Conservation (phyloP, 92 coral and sea anemone genomes). For the Pocillopora meandrina region DNA sequence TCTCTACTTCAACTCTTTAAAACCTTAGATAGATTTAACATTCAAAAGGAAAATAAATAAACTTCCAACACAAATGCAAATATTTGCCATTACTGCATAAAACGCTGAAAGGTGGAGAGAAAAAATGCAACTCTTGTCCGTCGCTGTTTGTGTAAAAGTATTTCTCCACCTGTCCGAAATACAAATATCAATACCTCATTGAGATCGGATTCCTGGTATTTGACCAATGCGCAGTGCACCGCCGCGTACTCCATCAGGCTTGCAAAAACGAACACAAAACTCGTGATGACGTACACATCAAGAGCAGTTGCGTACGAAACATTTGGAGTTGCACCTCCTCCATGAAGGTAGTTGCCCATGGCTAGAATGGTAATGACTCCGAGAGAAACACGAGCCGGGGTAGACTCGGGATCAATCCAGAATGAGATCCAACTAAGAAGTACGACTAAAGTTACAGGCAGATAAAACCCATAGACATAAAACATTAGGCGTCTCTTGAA, state of each 20-base stretch:
- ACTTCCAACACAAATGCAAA: too few species aligned
- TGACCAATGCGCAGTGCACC: conserved; percentile 67
- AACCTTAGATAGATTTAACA: too few species aligned
- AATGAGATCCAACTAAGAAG: conserved; percentile 75
- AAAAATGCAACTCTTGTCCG: too few species aligned
- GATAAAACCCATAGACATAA: conserved; percentile 68
- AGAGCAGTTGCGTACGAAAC: conserved; percentile 80
- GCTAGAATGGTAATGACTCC: conserved; percentile 83
- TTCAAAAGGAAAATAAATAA: too few species aligned
- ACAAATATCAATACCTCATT: conserved; percentile 38
- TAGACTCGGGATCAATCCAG: conserved; percentile 80
- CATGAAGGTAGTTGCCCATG: conserved; percentile 73
- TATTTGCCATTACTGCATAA: too few species aligned
- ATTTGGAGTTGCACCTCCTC: conserved; percentile 56
- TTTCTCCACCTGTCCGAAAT: too few species aligned
- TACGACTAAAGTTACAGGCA: conserved; percentile 60
- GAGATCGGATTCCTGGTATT: conserved; percentile 44
- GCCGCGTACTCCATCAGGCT: conserved; percentile 69
- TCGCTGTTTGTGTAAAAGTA: too few species aligned
- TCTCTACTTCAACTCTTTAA: too few species aligned
- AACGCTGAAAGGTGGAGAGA: too few species aligned
- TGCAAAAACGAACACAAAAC: conserved; percentile 72
- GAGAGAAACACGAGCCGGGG: conserved; percentile 77
- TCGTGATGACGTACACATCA: conserved; percentile 67
- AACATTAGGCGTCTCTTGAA: conserved; percentile 67